Evolutionary conservation across 2,888 invertebrate genomes (phyloP).

Genomic region (Lasioglossum pauxillum): DNA sequence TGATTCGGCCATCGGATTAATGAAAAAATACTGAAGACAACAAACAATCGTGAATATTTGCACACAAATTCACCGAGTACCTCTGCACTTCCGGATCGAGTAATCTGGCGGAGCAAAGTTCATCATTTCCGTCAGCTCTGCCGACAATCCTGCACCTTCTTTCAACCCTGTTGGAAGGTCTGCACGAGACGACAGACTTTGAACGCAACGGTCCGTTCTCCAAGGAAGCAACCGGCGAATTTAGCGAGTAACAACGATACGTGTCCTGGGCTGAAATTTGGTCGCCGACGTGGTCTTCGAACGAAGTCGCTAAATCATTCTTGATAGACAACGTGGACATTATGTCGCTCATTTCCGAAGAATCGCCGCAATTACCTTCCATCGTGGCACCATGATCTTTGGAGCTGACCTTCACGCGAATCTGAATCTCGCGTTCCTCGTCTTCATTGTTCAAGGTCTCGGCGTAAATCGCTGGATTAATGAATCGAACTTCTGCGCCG

Average conservation of each 20-base stretch:
- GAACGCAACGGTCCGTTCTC: slow-evolving; percentile 43
- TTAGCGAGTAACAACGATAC: slow-evolving; percentile 73
- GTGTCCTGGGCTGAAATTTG: slow-evolving; percentile 61
- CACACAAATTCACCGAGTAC: slow-evolving; percentile 43
- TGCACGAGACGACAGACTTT: slow-evolving; percentile 58
- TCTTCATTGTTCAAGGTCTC: slow-evolving; percentile 85
- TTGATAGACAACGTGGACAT: slow-evolving; percentile 51
- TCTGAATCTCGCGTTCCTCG: slow-evolving; percentile 59
- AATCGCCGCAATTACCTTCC: slow-evolving; percentile 75
- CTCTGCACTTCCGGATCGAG: slow-evolving; percentile 65
- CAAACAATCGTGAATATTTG: background rate
- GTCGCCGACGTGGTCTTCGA: slow-evolving; percentile 46
- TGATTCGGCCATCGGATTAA: background rate
- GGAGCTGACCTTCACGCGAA: slow-evolving; percentile 46
- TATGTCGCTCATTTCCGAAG: slow-evolving; percentile 64
- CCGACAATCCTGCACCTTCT: slow-evolving; percentile 66
- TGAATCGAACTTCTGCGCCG: slow-evolving; percentile 83
- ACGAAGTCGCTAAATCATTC: slow-evolving; percentile 28
- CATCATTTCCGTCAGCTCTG: slow-evolving; percentile 21
- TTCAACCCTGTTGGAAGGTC: slow-evolving; percentile 58
- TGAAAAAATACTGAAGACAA: background rate
- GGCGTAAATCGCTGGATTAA: slow-evolving; percentile 88
- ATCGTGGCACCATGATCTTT: slow-evolving; percentile 16
- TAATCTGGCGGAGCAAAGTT: slow-evolving; percentile 2
- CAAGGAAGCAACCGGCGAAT: slow-evolving; percentile 61